Conservation (phyloP, 2,888 invertebrate species). For the Pollenia amentaria region DNA sequence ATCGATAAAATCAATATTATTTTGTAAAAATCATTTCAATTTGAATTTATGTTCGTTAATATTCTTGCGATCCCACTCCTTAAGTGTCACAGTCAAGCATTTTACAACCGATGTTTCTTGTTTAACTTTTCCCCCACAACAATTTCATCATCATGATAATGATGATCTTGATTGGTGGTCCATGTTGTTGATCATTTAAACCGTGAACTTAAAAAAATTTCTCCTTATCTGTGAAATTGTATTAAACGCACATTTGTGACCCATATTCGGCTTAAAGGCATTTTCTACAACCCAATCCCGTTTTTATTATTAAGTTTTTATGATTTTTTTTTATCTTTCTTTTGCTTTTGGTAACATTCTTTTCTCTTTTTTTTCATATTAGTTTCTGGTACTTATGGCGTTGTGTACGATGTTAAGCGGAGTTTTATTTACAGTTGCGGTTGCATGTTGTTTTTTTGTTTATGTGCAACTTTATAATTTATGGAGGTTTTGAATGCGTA, state of each 20-base stretch:
- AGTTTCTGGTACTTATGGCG: not conserved
- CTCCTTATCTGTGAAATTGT: constrained; percentile 35
- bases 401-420: not conserved
- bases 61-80: too few relatives aligned
- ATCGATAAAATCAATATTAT: too few relatives aligned
- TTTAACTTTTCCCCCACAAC: not conserved
- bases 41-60: too few relatives aligned
- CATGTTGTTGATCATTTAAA: constrained; percentile 46
- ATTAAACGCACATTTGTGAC: constrained; percentile 66
- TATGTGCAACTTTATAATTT: constrained; percentile 52
- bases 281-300: constrained; percentile 5
- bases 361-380: not conserved
- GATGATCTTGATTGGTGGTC: constrained; percentile 43
- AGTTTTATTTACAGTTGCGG: constrained; percentile 24
- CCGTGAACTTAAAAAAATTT: constrained; percentile 51
- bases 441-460: constrained; percentile 41
- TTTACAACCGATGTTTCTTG: too few relatives aligned
- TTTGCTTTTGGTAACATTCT: not conserved
- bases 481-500: constrained; percentile 44
- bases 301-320: constrained; percentile 27
- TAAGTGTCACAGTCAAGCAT: too few relatives aligned
- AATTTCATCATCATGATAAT: not conserved
- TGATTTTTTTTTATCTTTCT: not conserved
- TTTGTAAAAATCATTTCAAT: too few relatives aligned
- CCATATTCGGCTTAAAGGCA: constrained; percentile 62